These are phyloP conservation scores for Drosophila aff. DNA, from an alignment of 1,140 invertebrate genomes.

Conservation along the genomic window DNA sequence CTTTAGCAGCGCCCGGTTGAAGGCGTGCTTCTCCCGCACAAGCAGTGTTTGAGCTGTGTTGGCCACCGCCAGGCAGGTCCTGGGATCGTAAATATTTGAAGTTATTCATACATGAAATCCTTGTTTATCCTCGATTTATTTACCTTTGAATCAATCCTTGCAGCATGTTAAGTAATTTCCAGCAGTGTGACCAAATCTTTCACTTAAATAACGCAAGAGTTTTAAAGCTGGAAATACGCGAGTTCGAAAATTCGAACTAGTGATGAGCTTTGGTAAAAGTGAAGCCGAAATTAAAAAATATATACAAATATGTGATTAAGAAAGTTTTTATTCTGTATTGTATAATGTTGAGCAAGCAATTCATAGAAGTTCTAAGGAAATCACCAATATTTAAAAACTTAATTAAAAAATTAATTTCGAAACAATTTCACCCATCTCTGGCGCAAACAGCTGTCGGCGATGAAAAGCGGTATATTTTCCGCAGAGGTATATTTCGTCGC, in stretches of 20 bases:
- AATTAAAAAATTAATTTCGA: too few species aligned
- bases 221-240: background rate
- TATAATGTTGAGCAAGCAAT: background rate
- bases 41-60: constrained; percentile 61
- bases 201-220: background rate
- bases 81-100: background rate
- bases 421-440: too few species aligned
- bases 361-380: too few species aligned
- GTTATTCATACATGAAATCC: constrained; percentile 15
- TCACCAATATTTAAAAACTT: too few species aligned
- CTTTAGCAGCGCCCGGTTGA: constrained; percentile 69
- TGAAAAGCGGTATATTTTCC: background rate
- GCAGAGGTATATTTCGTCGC: background rate
- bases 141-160: constrained; percentile 68
- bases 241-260: constrained; percentile 15
- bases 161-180: constrained; percentile 71
- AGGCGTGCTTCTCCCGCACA: constrained; percentile 72
- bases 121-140: constrained; percentile 1
- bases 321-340: background rate
- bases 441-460: constrained; percentile 7
- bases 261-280: background rate
- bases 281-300: too few species aligned
- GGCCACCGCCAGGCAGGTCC: constrained; percentile 47
- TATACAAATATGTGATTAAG: too few species aligned
- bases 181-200: constrained; percentile 14